Evolutionary conservation across 2,797 vertebrate species (phyloP).

Genomic region (Numenius phaeopus): DNA sequence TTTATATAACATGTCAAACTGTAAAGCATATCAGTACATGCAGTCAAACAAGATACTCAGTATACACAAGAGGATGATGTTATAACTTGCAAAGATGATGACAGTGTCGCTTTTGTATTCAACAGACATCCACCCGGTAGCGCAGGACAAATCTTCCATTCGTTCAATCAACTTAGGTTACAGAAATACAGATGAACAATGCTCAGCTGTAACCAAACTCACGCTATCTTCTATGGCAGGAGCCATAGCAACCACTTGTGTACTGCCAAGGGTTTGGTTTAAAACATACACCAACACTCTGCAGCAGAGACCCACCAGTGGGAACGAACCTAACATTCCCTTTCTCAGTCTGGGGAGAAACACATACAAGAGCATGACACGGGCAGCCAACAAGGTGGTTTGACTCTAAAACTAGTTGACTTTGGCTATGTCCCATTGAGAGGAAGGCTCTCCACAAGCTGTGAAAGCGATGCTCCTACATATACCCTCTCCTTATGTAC

Average conservation of each 20-base stretch:
- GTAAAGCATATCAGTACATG: not conserved
- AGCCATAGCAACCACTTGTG: not conserved
- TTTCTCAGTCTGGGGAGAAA: not conserved
- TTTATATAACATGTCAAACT: not conserved
- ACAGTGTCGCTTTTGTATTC: not conserved
- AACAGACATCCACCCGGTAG: not conserved
- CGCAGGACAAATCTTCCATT: not conserved
- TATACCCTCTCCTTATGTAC: not conserved
- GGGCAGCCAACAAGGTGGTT: not conserved
- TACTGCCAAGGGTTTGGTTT: not conserved
- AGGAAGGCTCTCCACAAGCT: not conserved
- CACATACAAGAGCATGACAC: not conserved
- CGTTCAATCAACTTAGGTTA: not conserved
- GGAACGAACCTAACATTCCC: not conserved
- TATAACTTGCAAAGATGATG: not conserved
- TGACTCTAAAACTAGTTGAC: not conserved
- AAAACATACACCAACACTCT: not conserved
- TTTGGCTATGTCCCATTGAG: not conserved
- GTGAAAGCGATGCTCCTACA: not conserved
- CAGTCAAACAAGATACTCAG: not conserved
- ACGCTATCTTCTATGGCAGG: not conserved
- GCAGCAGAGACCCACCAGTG: not conserved
- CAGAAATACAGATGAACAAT: not conserved
- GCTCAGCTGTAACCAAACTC: not conserved
- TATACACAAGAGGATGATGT: not conserved